Base-by-base conservation (phyloP, 1,140 invertebrate species). In the Agraylea sexmaculata region DNA sequence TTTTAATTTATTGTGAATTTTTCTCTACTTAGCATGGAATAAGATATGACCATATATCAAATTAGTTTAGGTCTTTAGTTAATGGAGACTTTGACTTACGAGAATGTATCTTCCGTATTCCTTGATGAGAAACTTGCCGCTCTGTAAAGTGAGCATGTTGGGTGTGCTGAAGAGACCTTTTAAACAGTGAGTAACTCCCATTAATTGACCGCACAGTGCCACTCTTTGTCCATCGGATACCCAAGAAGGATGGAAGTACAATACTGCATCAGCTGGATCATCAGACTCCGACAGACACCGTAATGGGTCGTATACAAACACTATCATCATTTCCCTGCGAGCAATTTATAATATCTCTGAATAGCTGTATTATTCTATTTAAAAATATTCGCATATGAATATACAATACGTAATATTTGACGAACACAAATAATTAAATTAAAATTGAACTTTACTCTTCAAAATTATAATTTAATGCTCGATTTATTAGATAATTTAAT, bases 201-300 rank as follows among this genome's bases (percentile, higher is more conserved):
- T 84, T 16, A 89, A 59, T 62, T 89, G 82, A 35, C 82, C 80
- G 56, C 81, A 85, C 1, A 88, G 57, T 12, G 82, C 80, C 45
- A 84, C 70, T 52, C 80, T 74, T 55, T 87, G 82, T 3, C 79
- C 75, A 42, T 82, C 80, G 1, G 80, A 84, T 7, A 88, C 84
- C 82, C 85, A 87, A 21, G 76, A 73, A 2, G 86, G 86, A 63
- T 87, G 80, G 59, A 88, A 90, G 54, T 87, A 90, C n/a, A 88
- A 62, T 35, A 90, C 78, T 12, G 85, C 83, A 33, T 83, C 74
- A 35, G 80, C 77, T n/a, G 83, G 83, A 64, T 90, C 85, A 60
- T 87, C 84, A 45, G 82, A 80, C 58, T 88, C 85, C 23, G 71
- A 69, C 50, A 73, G 69, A 55, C 83, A 78, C 52, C 72, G 73